Percentiles rank a stretch among this genome's conserved stretches.
Conservation (phyloP, 2,888 invertebrate species). For the Nesidiocoris tenuis region DNA sequence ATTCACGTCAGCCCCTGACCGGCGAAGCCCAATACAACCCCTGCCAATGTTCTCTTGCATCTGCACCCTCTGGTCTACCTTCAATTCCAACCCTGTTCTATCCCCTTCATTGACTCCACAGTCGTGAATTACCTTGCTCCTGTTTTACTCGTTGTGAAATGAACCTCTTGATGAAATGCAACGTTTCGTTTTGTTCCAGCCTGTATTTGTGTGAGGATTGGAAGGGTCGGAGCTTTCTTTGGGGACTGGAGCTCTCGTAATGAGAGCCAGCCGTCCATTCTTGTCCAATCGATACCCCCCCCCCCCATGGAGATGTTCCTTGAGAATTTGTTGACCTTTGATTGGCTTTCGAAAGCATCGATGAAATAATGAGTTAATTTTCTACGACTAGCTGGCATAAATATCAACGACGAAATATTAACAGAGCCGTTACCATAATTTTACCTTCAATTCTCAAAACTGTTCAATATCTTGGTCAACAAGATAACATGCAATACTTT, state of each 20-base stretch:
- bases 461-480: too few relatives aligned
- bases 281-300: slow-evolving; percentile 20
- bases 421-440: too few relatives aligned
- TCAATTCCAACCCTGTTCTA: neutral
- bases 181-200: slow-evolving; percentile 18
- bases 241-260: slow-evolving; percentile 17
- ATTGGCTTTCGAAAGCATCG: too few relatives aligned
- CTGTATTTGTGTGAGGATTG: neutral
- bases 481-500: too few relatives aligned
- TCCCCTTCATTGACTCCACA: neutral
- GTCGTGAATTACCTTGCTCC: slow-evolving; percentile 26
- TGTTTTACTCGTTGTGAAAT: slow-evolving; percentile 21
- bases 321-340: too few relatives aligned
- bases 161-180: slow-evolving; percentile 37
- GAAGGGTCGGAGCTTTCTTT: slow-evolving; percentile 29
- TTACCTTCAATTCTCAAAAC: too few relatives aligned
- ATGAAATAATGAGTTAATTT: too few relatives aligned
- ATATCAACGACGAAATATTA: too few relatives aligned
- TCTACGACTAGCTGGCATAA: too few relatives aligned
- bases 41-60: neutral
- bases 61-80: neutral
- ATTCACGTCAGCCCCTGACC: neutral
- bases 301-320: too few relatives aligned
- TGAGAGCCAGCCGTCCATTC: slow-evolving; percentile 19
- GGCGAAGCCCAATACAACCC: neutral